Percentiles rank a stretch among this genome's conserved stretches.
phyloP scores from a whole-genome alignment of 2,888 invertebrate species.

The Drosophila cognata region DNA sequence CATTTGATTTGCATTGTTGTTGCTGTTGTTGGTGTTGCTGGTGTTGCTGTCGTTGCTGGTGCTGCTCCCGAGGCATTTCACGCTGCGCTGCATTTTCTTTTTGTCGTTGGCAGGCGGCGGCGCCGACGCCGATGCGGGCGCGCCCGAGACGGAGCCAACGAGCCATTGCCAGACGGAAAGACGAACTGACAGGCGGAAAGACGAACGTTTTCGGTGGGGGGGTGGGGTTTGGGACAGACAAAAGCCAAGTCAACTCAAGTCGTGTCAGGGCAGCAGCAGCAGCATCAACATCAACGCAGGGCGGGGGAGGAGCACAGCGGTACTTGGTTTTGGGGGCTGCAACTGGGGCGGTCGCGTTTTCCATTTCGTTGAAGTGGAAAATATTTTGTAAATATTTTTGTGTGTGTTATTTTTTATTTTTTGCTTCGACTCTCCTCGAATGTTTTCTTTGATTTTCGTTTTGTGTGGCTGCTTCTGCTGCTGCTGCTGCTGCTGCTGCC shows the following conservation, averaged over 20 bases:
- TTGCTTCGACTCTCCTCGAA: slow-evolving; percentile 36
- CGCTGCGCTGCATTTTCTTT: slow-evolving; percentile 68
- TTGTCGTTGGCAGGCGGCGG: slow-evolving; percentile 69
- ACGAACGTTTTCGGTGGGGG: slow-evolving; percentile 16
- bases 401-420: slow-evolving; percentile 42
- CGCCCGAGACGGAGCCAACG: slow-evolving; percentile 69
- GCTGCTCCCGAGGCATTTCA: slow-evolving; percentile 69
- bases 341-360: slow-evolving; percentile 78
- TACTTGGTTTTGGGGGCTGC: slow-evolving; percentile 32
- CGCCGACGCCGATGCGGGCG: slow-evolving; percentile 58
- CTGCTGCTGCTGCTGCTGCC: slow-evolving; percentile 56
- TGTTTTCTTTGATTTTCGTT: slow-evolving; percentile 52
- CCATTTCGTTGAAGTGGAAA: slow-evolving; percentile 81
- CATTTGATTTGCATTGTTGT: slow-evolving; percentile 66
- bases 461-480: slow-evolving; percentile 62
- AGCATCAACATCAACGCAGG: not conserved
- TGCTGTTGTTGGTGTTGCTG: slow-evolving; percentile 42
- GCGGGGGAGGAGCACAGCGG: not conserved
- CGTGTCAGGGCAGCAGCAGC: slow-evolving; percentile 43
- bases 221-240: slow-evolving; percentile 50
- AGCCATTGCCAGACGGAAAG: slow-evolving; percentile 71
- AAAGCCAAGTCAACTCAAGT: slow-evolving; percentile 77
- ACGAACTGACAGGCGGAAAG: slow-evolving; percentile 44
- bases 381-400: slow-evolving; percentile 82
- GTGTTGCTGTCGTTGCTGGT: slow-evolving; percentile 36